Percentiles rank a stretch among this genome's conserved stretches.
phyloP scores from a whole-genome alignment of 2,888 invertebrate species.

The Chymomyza procnemis region DNA sequence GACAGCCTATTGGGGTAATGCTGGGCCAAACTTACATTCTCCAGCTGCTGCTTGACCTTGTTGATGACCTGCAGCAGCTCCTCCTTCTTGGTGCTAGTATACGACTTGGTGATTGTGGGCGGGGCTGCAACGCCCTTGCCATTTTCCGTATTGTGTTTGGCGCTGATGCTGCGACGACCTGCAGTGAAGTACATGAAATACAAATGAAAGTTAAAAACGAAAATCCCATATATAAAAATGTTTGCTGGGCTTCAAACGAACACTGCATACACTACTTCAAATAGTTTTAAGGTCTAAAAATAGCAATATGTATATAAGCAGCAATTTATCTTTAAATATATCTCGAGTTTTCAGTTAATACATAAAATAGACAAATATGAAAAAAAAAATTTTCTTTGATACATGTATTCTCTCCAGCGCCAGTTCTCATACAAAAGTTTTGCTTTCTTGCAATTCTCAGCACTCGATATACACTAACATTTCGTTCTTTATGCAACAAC shows the following conservation, averaged over 20 bases:
- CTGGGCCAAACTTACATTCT: slow-evolving; percentile 84
- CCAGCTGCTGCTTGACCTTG: slow-evolving; percentile 90
- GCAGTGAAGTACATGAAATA: slow-evolving; percentile 24
- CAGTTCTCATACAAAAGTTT: too few relatives aligned
- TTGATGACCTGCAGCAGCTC: slow-evolving; percentile 89
- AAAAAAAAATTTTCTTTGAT: too few relatives aligned
- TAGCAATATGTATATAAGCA: too few relatives aligned
- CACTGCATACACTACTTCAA: not conserved
- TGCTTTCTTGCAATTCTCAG: too few relatives aligned
- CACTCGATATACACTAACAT: too few relatives aligned
- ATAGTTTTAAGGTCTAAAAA: not conserved
- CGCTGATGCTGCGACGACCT: slow-evolving; percentile 83
- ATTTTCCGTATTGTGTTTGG: slow-evolving; percentile 80
- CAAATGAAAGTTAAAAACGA: not conserved
- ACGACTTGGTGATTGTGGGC: slow-evolving; percentile 78
- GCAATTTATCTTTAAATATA: too few relatives aligned
- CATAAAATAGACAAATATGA: too few relatives aligned
- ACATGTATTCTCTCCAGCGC: too few relatives aligned
- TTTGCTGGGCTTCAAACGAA: not conserved
- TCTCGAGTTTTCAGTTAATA: too few relatives aligned
- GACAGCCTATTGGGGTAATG: not conserved
- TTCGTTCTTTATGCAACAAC: too few relatives aligned
- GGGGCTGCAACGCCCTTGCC: slow-evolving; percentile 67
- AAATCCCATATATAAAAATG: not conserved
- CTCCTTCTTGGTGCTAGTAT: slow-evolving; percentile 80